These are phyloP conservation scores for Drosophila tsacasi DNA, from an alignment of 1,140 invertebrate genomes.

Conservation along the genomic window DNA sequence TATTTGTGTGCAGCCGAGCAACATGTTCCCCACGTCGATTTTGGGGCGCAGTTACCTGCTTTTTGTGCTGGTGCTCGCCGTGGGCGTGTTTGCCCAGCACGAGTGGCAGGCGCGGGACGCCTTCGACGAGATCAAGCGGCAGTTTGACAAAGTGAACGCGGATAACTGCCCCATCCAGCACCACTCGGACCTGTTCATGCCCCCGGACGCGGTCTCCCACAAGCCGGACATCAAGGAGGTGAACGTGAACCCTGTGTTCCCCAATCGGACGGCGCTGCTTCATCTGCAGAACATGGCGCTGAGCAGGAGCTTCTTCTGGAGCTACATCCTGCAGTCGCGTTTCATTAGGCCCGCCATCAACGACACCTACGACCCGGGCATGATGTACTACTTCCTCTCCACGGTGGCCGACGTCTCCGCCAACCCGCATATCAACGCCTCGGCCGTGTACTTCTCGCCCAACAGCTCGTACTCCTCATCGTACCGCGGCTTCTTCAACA, in stretches of 20 bases:
- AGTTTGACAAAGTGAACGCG: conserved; percentile 91
- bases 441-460: conserved; percentile 97
- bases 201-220: conserved; percentile 94
- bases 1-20: conserved; percentile 13
- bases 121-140: conserved; percentile 94
- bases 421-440: conserved; percentile 96
- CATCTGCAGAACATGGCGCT: conserved; percentile 98
- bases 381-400: conserved; percentile 99
- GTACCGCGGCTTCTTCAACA: conserved; percentile 98
- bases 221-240: conserved; percentile 97
- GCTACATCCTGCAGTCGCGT: conserved; percentile 96
- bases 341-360: conserved; percentile 95
- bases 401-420: conserved; percentile 97
- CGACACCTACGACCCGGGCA: conserved; percentile 97
- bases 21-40: conserved; percentile 64
- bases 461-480: conserved; percentile 98
- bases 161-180: conserved; percentile 96
- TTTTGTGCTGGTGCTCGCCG: conserved; percentile 74
- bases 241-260: conserved; percentile 97
- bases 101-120: conserved; percentile 95
- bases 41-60: conserved; percentile 75
- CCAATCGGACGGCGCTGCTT: conserved; percentile 96
- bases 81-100: conserved; percentile 93
- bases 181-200: conserved; percentile 93
- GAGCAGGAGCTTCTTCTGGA: conserved; percentile 97